Evolutionary conservation across 2,797 vertebrate species (phyloP).

Genomic region (Gymnothorax javanicus): DNA sequence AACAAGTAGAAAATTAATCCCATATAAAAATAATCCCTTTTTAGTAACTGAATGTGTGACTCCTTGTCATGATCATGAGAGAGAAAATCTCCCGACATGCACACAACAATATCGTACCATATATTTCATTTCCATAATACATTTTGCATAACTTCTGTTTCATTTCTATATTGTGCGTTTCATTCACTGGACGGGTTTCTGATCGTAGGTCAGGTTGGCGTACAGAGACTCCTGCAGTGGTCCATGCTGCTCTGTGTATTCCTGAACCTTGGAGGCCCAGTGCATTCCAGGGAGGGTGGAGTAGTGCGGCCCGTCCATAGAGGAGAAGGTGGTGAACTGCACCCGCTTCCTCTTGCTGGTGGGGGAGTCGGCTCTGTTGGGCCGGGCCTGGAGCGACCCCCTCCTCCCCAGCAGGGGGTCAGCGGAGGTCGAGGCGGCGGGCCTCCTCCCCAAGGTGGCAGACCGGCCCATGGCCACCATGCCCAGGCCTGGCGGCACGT

Average conservation of each 20-base stretch:
- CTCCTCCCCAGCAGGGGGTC: constrained; percentile 71
- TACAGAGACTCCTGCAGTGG: constrained; percentile 52
- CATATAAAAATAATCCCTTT: constrained; percentile 1
- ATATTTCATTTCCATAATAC: neutral
- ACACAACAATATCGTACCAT: neutral
- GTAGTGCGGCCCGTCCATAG: constrained; percentile 75
- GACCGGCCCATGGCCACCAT: constrained; percentile 78
- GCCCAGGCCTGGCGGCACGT: constrained; percentile 46
- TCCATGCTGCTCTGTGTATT: constrained; percentile 52
- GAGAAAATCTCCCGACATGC: constrained; percentile 1
- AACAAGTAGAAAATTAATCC: neutral
- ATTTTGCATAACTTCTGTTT: neutral
- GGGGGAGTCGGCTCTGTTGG: constrained; percentile 76
- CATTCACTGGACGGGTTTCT: constrained; percentile 67
- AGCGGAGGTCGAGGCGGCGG: constrained; percentile 64
- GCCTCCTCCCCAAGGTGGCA: constrained; percentile 79
- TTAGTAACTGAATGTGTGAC: neutral
- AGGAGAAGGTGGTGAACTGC: constrained; percentile 92
- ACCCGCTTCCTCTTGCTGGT: constrained; percentile 95
- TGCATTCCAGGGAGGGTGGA: constrained; percentile 75
- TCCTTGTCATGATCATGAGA: neutral
- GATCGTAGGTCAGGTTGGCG: constrained; percentile 66
- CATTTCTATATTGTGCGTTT: constrained; percentile 55
- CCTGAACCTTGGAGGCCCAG: constrained; percentile 80
- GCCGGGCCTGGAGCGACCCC: constrained; percentile 67